Base-by-base conservation (phyloP, 2,113 vertebrate species). In the Paracanthobrama guichenoti region DNA sequence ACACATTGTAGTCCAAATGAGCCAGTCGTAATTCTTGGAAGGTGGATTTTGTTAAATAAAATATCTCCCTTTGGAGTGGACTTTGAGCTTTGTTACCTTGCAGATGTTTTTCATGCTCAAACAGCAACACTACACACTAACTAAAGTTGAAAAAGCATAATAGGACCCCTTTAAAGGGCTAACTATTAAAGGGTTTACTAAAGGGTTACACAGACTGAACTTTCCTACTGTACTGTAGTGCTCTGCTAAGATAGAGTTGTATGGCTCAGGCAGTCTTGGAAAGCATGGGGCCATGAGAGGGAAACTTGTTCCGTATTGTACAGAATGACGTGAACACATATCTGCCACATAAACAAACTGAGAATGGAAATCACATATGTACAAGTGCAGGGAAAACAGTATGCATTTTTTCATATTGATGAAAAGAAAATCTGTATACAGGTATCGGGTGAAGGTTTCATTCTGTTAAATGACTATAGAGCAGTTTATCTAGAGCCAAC, bases 401-500 rank as follows among this genome's bases (percentile, higher is more conserved):
- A 55, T 35, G 4, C 1, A 6, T 20, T 67, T 67, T 10, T 35
- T 35, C 31, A 35, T 28, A 20, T 28, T 35, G 31, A 10, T 10
- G 64, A 39, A 69, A 69, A 67, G 22, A 42, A 69, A 22, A 24
- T 67, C 18, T 67, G 14, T 4, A 20, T 9, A 18, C 28, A 10
- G 3, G 66, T 39, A 39, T 5, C 0, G 18, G 31, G 20, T 42
- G 35, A 42, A 42, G 18, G 66, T 12, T 69, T 12, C 0, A 2
- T 69, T 69, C 66, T 22, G 35, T 69, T 69, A n/a, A 69, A 69
- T 6, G 31, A 69, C 18, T 69, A 69, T 42, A 69, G 66, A 69
- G 20, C 20, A 12, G 3, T 59, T 39, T 57, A 39, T 75, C 46
- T 39, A 22, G 20, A 76, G 48, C 20, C 16, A 57, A 13, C 10